Percentiles rank a stretch among this genome's conserved stretches.
phyloP scores from a whole-genome alignment of 2,888 invertebrate genomes.

The Heliconius cydno region DNA sequence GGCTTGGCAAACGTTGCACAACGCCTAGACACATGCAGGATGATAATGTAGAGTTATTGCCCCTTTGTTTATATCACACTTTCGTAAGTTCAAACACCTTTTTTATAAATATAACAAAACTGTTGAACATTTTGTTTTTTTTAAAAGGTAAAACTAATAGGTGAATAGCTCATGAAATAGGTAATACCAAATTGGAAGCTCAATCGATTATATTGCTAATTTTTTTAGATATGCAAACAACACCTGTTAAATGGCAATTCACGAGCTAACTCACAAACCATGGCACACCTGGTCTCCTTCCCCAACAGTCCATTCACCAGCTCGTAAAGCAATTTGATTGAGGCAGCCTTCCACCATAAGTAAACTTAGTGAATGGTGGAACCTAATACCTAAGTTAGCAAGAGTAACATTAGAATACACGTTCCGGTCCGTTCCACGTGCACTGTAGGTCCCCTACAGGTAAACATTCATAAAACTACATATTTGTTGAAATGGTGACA shows the following conservation, averaged over 20 bases:
- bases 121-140: no score
- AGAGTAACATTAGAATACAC: background rate
- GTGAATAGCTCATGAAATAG: no score
- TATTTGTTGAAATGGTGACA: background rate
- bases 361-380: background rate
- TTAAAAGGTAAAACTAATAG: no score
- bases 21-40: background rate
- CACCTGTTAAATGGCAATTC: background rate
- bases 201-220: background rate
- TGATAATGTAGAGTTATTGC: constrained; percentile 23
- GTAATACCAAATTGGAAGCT: no score
- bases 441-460: background rate
- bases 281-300: background rate
- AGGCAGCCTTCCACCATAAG: background rate
- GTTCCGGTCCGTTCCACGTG: background rate
- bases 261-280: background rate
- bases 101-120: background rate
- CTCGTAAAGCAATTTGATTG: background rate
- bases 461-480: background rate
- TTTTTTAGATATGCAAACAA: background rate
- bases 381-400: background rate
- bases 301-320: background rate
- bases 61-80: constrained; percentile 14
- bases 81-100: constrained; percentile 25
- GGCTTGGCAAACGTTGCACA: constrained; percentile 24